Percentiles rank a stretch among this genome's conserved stretches.
Evolutionary conservation across 2,113 vertebrate species (phyloP).

Genomic region (Scytalopus superciliaris): DNA sequence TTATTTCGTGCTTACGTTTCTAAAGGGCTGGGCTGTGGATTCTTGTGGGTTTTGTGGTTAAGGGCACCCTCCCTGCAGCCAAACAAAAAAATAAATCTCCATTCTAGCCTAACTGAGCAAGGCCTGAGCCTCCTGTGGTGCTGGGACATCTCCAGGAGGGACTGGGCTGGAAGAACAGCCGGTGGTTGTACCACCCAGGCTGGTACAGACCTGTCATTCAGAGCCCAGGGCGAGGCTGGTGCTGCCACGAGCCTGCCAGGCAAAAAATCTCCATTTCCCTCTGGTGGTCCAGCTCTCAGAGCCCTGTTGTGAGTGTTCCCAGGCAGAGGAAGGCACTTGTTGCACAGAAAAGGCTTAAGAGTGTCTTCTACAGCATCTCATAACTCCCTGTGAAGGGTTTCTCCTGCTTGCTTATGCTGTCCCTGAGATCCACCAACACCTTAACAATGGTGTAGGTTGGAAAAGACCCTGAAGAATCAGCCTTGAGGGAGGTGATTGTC

Average conservation of each 20-base stretch:
- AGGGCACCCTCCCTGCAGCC: background rate
- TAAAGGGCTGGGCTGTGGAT: background rate
- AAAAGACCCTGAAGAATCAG: background rate
- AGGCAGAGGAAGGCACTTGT: background rate
- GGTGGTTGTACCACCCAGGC: background rate
- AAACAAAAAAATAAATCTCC: background rate
- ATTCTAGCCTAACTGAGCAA: background rate
- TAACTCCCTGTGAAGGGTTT: fast-evolving
- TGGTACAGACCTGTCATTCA: background rate
- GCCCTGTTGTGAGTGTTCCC: background rate
- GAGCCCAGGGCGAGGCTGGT: fast-evolving
- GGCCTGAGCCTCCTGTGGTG: background rate
- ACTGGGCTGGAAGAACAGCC: background rate
- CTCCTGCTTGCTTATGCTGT: background rate
- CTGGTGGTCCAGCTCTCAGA: background rate
- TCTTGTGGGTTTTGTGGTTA: background rate
- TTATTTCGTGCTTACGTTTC: background rate
- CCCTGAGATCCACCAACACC: background rate
- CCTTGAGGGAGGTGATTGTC: background rate
- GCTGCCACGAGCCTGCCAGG: background rate
- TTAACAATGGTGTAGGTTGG: background rate
- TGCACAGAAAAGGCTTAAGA: background rate
- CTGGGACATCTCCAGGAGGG: background rate
- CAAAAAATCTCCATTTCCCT: background rate
- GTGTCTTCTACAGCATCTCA: background rate